These are phyloP conservation scores for Dorcus hopei DNA, from an alignment of 2,888 invertebrate genomes.

Conservation along the genomic window DNA sequence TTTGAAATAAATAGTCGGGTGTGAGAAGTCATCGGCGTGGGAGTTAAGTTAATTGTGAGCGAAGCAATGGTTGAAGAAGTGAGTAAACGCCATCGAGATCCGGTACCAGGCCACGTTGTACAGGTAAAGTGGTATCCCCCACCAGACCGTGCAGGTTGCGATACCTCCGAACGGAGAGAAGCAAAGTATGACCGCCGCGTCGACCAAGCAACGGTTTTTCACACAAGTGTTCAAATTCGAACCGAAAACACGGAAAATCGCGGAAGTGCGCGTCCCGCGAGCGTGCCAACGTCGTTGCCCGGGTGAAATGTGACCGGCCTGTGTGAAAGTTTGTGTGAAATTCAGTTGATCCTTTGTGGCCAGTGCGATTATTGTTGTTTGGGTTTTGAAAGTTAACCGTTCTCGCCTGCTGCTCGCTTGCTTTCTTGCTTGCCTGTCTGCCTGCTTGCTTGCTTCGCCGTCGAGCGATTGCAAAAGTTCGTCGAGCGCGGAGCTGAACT, in stretches of 20 bases:
- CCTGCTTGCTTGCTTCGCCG: constrained; percentile 3
- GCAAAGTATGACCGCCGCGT: constrained; percentile 30
- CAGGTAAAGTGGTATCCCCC: constrained; percentile 26
- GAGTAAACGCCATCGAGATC: constrained; percentile 21
- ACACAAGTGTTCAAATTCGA: constrained; percentile 27
- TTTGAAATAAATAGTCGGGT: too few species aligned
- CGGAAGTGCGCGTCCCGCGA: constrained; percentile 12
- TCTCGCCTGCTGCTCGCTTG: constrained; percentile 2
- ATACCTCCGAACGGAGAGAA: constrained; percentile 25
- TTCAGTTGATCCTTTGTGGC: constrained; percentile 8
- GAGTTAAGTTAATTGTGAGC: background rate
- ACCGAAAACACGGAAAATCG: constrained; percentile 20
- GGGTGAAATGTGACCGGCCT: constrained; percentile 19
- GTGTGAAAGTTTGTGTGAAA: constrained; percentile 7
- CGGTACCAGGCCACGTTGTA: constrained; percentile 26
- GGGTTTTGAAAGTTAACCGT: constrained; percentile 12
- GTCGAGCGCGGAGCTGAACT: background rate
- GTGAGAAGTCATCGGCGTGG: constrained; percentile 3
- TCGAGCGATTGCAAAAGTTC: constrained; percentile 6
- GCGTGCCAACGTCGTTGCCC: constrained; percentile 8
- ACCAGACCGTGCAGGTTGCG: constrained; percentile 25
- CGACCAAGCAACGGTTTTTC: constrained; percentile 29
- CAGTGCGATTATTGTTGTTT: constrained; percentile 8
- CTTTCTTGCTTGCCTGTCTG: constrained; percentile 1
- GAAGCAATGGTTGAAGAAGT: constrained; percentile 5